Percentiles rank a stretch among this genome's conserved stretches.
These are phyloP conservation scores for Neuroscelio doddi DNA, from an alignment of 2,888 invertebrate species.

Conservation along the genomic window DNA sequence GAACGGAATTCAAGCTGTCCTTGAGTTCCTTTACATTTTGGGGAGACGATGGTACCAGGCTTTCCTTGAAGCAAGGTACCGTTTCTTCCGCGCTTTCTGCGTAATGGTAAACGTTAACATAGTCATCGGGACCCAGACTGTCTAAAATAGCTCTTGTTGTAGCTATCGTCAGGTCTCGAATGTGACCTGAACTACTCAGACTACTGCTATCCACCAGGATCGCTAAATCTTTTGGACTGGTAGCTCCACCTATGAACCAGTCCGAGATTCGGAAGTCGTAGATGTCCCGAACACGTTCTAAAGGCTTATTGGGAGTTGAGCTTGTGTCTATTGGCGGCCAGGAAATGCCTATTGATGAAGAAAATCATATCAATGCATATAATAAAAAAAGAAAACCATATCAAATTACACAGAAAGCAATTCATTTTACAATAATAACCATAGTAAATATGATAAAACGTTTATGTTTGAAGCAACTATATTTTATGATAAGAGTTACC, in stretches of 20 bases:
- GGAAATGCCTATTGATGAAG: slow-evolving; percentile 82
- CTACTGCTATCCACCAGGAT: slow-evolving; percentile 95
- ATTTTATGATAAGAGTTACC: too few species aligned
- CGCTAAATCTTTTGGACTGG: slow-evolving; percentile 96
- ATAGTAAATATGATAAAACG: too few species aligned
- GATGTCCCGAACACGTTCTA: slow-evolving; percentile 85
- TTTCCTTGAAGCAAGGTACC: slow-evolving; percentile 91
- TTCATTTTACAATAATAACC: too few species aligned
- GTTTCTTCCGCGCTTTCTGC: slow-evolving; percentile 87
- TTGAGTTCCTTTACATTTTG: slow-evolving; percentile 88
- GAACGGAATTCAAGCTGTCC: slow-evolving; percentile 82
- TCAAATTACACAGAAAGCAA: too few species aligned
- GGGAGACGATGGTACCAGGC: slow-evolving; percentile 88
- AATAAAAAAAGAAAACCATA: too few species aligned
- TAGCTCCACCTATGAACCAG: slow-evolving; percentile 98
- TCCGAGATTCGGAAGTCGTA: slow-evolving; percentile 95
- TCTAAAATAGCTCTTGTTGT: slow-evolving; percentile 93
- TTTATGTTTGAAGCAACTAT: too few species aligned
- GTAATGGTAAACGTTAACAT: slow-evolving; percentile 94
- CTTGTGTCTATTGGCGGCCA: slow-evolving; percentile 85
- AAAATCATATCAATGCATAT: too few species aligned
- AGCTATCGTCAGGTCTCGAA: slow-evolving; percentile 88
- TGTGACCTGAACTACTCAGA: slow-evolving; percentile 82
- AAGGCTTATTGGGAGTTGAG: slow-evolving; percentile 70
- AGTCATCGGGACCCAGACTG: slow-evolving; percentile 97